phyloP scores from a whole-genome alignment of 2,888 invertebrate species.

The Hydraecia micacea region DNA sequence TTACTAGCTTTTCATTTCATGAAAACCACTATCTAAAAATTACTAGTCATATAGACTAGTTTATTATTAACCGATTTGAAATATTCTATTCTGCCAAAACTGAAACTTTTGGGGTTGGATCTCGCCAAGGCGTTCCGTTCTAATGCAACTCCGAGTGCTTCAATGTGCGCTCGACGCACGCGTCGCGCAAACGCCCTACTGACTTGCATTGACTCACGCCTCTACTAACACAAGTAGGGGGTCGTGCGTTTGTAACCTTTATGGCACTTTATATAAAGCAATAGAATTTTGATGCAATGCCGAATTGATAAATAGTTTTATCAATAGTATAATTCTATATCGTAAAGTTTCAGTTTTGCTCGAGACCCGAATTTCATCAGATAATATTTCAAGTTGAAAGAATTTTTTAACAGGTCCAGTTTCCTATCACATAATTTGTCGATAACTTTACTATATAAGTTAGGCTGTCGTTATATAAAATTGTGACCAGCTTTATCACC shows the following conservation, averaged over 20 bases:
- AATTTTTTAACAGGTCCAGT: not conserved
- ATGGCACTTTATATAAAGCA: not conserved
- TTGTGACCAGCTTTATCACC: conserved; percentile 48
- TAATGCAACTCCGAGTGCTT: not conserved
- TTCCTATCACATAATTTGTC: conserved; percentile 3
- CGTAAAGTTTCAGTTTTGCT: conserved; percentile 20
- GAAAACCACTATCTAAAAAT: conserved; percentile 40
- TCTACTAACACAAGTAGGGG: conserved; percentile 1
- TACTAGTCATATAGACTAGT: conserved; percentile 11
- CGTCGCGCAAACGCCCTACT: not conserved
- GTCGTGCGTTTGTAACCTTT: not conserved
- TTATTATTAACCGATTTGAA: conserved; percentile 6
- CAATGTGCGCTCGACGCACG: not conserved
- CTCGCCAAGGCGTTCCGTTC: not conserved
- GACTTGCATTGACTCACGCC: too few relatives aligned
- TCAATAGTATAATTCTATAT: not conserved
- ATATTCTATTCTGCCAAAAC: conserved; percentile 16
- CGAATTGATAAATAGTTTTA: not conserved
- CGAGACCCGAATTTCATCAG: not conserved
- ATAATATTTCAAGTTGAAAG: conserved; percentile 10
- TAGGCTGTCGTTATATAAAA: conserved; percentile 29
- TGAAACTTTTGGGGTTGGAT: not conserved
- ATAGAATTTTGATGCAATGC: not conserved
- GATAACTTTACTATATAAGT: conserved; percentile 10
- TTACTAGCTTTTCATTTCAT: conserved; percentile 46